These are phyloP conservation scores for Tenthredo mesomela DNA, from an alignment of 2,888 invertebrate genomes.

Conservation along the genomic window DNA sequence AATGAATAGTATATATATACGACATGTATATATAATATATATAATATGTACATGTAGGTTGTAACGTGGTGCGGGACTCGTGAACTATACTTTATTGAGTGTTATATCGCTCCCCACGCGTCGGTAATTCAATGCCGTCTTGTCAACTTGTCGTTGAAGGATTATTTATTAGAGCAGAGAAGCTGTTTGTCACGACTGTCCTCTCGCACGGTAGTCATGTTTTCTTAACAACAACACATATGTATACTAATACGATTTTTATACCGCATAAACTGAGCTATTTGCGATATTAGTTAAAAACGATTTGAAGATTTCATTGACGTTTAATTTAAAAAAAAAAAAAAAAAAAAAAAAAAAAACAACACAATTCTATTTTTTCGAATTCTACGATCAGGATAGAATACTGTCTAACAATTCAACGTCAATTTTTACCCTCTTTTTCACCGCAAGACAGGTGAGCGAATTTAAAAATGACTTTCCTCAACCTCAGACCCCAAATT, in stretches of 20 bases:
- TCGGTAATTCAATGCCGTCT: slow-evolving; percentile 60
- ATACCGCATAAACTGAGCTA: background rate
- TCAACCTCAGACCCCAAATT: background rate
- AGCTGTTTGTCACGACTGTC: slow-evolving; percentile 42
- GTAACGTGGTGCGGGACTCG: slow-evolving; percentile 1
- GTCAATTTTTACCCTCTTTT: background rate
- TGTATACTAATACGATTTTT: background rate
- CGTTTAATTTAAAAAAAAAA: too few relatives aligned
- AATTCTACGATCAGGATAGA: too few relatives aligned
- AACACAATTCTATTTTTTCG: too few relatives aligned
- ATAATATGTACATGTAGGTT: background rate
- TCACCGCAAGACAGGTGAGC: background rate
- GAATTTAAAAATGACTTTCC: background rate
- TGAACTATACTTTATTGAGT: slow-evolving; percentile 65
- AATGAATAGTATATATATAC: background rate
- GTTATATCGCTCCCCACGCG: slow-evolving; percentile 61
- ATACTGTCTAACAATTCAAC: background rate
- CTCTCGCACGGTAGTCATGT: background rate
- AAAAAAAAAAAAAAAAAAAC: too few relatives aligned
- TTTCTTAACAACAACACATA: background rate
- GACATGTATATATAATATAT: background rate
- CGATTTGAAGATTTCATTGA: too few relatives aligned
- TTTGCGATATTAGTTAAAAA: background rate
- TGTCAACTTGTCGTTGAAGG: slow-evolving; percentile 50
- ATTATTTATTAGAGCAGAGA: slow-evolving; percentile 47